Percentiles rank a stretch among this genome's conserved stretches.
phyloP scores from a whole-genome alignment of 2,888 invertebrate species.

The Blera fallax region DNA sequence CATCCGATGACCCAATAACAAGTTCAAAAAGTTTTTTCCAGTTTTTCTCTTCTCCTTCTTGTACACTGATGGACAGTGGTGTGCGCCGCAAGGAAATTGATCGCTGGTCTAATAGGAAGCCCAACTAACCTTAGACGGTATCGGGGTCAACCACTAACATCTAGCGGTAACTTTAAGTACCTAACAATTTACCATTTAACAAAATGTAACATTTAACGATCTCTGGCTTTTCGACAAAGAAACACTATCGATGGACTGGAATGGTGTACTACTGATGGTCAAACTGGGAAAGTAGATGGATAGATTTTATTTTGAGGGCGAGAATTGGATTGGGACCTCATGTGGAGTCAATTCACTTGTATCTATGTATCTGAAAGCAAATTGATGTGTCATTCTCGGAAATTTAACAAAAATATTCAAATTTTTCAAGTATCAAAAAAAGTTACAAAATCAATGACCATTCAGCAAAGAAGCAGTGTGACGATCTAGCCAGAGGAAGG shows the following conservation, averaged over 20 bases:
- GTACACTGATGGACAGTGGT: not conserved
- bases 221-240: not conserved
- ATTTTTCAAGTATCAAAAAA: slow-evolving; percentile 18
- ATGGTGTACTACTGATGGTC: slow-evolving; percentile 22
- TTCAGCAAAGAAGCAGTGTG: slow-evolving; percentile 20
- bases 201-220: slow-evolving; percentile 60
- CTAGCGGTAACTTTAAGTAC: slow-evolving; percentile 67
- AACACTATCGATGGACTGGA: not conserved
- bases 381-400: slow-evolving; percentile 42
- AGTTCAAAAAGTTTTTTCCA: slow-evolving; percentile 36
- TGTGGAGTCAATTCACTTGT: slow-evolving; percentile 10
- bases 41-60: not conserved
- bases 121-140: slow-evolving; percentile 69
- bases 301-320: not conserved
- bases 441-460: not conserved
- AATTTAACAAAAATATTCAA: slow-evolving; percentile 30
- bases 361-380: not conserved
- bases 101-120: slow-evolving; percentile 50
- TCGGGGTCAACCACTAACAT: slow-evolving; percentile 59
- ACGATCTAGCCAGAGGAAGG: slow-evolving; percentile 2
- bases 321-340: slow-evolving; percentile 12
- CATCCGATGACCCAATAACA: slow-evolving; percentile 63
- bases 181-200: slow-evolving; percentile 64
- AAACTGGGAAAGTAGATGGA: slow-evolving; percentile 6
- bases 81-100: slow-evolving; percentile 46